Evolutionary conservation across 1,140 invertebrate species (phyloP), one percentile per base, ranked within the genome.

Genomic region (Bombyx mandarina): DNA sequence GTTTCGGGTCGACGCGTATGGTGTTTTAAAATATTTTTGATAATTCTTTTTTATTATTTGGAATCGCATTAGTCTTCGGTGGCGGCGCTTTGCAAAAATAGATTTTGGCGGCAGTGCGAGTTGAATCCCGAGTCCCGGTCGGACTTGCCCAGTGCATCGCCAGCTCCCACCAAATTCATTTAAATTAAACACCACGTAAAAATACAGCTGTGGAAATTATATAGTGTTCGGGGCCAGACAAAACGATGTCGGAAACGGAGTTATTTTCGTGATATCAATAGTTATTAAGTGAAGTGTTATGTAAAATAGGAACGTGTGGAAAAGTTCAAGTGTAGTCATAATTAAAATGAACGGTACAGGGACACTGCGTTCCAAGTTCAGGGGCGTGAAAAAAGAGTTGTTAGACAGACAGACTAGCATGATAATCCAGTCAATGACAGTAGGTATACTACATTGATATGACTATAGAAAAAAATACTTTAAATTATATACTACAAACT

Each of bases 301-400:
- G 50, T 51, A 51, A 51, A 51, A 47, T 51, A 35, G 8, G 8
- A 51, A 35, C 10, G 50, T 51, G 50, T 51, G 18, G 22, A 50
- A 51, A 51, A 10, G 9, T 6, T 56, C 35, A 49, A 42, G 46
- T 56, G 45, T 47, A 26, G 54, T 43, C 45, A 45, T 54, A 54
- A 54, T 46, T 43, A 79, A 63, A 51, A 88, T 88, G 86, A 86
- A 84, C 62, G 84, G 84, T 8, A 86, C 61, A 56, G 77, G 73
- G 45, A 86, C 82, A 18, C 62, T 86, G 47, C 88, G 90, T 64
- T 91, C 91, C 69, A 90, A 88, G 67, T 94, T 94, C 79, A 90
- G 93, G 59, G 94, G 94, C 45, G 85, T 95, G n/a, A 93, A 93
- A 63, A 94, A 93, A 76, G 92, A 94, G 69, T 90, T 92, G 71